Base-by-base conservation (phyloP, 2,797 vertebrate genomes). In the Acanthis flammea region DNA sequence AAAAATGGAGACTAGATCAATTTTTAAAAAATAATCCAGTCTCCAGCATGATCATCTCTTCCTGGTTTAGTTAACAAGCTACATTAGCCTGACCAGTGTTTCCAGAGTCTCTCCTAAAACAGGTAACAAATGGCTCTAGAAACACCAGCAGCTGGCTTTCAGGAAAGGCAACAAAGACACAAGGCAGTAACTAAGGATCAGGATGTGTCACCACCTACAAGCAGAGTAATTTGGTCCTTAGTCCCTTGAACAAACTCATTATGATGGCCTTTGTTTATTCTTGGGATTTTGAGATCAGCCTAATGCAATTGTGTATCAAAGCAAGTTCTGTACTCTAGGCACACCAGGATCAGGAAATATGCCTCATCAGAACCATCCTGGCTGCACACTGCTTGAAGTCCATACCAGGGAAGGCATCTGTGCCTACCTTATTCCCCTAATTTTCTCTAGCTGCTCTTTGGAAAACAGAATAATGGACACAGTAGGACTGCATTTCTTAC, bases 331-430 rank as follows among this genome's bases (percentile, higher is more conserved):
- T 92, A 75, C 47, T 77, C 94, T 4, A 75, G 25, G 51, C n/a
- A 48, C 31, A 35, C 10, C 47, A 37, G 0, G 0, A 23, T 17
- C 37, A 39, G 37, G 19, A 80, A 83, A 79, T 1, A 9, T 0
- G 0, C 30, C 60, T 45, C 12, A 6, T 30, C 42, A 47, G 61
- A 57, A 80, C n/a, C 30, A 55, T 19, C 14, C 33, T n/a, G 19
- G 50, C 25, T 60, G 42, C 2, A 2, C 5, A 2, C 1, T 37
- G 41, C 60, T 85, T 12, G 31, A 44, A 86, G 22, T 2, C 4
- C 13, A 9, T 8, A 42, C 19, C 21, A 44, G 6, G 30, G 19
- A 74, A 53, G 33, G 51, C 14, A 54, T 23, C 53, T 41, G 35
- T 33, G n/a, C 30, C 47, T 55, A 10, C 21, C 33, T 18, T 68